Evolutionary conservation across 2,113 vertebrate genomes (phyloP), one percentile per base, ranked within the genome.

Genomic region (Pholis gunnellus): DNA sequence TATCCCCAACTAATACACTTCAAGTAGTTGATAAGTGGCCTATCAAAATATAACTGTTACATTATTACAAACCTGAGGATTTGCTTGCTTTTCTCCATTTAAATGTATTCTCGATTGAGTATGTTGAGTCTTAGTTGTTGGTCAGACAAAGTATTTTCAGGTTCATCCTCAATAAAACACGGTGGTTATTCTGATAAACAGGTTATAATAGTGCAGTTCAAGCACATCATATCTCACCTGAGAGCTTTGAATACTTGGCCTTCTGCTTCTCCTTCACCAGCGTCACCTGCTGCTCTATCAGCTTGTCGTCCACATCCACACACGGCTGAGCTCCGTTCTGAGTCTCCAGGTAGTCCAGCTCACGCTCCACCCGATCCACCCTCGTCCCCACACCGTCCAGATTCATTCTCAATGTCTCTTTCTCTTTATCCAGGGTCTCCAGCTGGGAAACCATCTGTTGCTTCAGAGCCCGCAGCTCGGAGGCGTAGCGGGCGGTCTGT

Each of bases 291-390:
- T 97, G 97, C 91, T 97, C 98, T 9, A 96, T 94, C 92, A 96
- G 92, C 15, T 96, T 97, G 91, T 99, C 97, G 0, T 99, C 97
- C 84, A 97, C 93, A 48, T 99, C 98, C 82, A 98, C 95, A 1
- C 98, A 99, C 11, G 98, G 96, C 0, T 96, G 96, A 0, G 94
- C 96, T 0, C 97, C 97, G 78, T 97, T 98, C 93, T 98, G 98
- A 0, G 96, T 97, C 93, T 99, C 98, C 78, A 99, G 92, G 87
- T 98, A 99, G 91, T 99, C 98, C 80, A 99, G 96, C 88, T 99
- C 98, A 0, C 97, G 91, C 86, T 99, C 98, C 11, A 99, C 94
- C 2, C 97, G 94, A 81, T 99, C 97, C 87, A 99, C 95, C 0
- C 98, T 94, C 8, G 96, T 94, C 0, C 95, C 96, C 10, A 97